These are phyloP conservation scores for Crambe crambe DNA, from an alignment of 37 sponge, comb jelly and placozoan species.

Conservation along the genomic window DNA sequence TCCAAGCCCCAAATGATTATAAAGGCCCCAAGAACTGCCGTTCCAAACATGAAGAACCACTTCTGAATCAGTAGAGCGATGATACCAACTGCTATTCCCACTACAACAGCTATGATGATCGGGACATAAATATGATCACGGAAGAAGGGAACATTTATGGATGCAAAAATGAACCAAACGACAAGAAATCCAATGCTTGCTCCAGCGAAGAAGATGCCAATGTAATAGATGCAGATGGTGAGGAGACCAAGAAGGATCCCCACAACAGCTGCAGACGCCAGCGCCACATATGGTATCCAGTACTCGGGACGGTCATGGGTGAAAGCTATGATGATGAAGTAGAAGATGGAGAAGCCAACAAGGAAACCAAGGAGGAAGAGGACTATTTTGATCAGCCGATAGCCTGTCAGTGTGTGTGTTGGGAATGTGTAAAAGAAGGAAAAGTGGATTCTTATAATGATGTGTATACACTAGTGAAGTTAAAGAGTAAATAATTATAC, in stretches of 20 bases:
- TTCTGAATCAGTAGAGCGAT: slow-evolving; percentile 52
- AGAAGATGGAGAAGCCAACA: slow-evolving; percentile 36
- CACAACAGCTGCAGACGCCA: slow-evolving; percentile 6
- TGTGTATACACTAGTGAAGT: background rate
- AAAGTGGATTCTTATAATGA: background rate
- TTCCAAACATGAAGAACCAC: slow-evolving; percentile 62
- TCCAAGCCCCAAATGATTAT: slow-evolving; percentile 42
- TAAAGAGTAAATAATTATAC: background rate
- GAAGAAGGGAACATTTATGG: slow-evolving; percentile 48
- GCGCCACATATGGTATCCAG: slow-evolving; percentile 37
- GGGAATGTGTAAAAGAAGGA: slow-evolving; percentile 5
- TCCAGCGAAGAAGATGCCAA: slow-evolving; percentile 63
- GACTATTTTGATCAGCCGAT: slow-evolving; percentile 44
- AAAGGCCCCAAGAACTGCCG: slow-evolving; percentile 43
- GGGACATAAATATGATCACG: slow-evolving; percentile 47
- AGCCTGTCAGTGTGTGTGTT: slow-evolving; percentile 58
- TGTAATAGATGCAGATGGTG: slow-evolving; percentile 59
- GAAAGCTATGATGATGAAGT: slow-evolving; percentile 28
- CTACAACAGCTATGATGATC: slow-evolving; percentile 5
- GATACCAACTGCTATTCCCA: slow-evolving; percentile 28
- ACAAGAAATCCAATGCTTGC: slow-evolving; percentile 45
- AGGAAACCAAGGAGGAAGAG: slow-evolving; percentile 60
- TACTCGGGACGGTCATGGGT: background rate
- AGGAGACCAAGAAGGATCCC: slow-evolving; percentile 38
- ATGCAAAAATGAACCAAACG: slow-evolving; percentile 49